These are phyloP conservation scores for Protosalanx chinensis DNA, from an alignment of 2,797 vertebrate species.

Conservation along the genomic window DNA sequence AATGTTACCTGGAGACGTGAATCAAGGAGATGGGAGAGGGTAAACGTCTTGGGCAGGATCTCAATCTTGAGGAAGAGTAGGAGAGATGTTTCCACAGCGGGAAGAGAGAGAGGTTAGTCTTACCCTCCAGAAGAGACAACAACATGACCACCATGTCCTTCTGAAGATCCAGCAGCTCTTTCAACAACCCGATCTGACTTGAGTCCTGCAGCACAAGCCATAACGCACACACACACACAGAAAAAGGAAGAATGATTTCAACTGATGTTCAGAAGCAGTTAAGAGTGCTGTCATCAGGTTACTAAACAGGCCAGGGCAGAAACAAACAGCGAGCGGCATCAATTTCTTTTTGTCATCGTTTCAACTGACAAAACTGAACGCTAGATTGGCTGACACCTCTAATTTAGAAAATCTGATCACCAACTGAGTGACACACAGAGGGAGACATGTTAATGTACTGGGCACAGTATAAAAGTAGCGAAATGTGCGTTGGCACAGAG, in stretches of 20 bases:
- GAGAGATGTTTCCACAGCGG: neutral
- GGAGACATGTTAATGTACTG: neutral
- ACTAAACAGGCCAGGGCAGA: neutral
- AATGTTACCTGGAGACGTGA: constrained; percentile 79
- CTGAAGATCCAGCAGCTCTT: constrained; percentile 91
- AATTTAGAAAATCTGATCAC: neutral
- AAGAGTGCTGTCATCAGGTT: neutral
- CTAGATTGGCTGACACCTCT: neutral
- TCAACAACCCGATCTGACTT: constrained; percentile 90
- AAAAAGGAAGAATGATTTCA: constrained; percentile 20
- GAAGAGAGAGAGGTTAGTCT: constrained; percentile 9
- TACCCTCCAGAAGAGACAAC: constrained; percentile 90
- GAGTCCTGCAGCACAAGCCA: constrained; percentile 77
- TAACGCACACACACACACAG: constrained; percentile 21
- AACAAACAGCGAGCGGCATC: neutral
- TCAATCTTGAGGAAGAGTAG: neutral
- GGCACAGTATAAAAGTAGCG: neutral
- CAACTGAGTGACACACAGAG: neutral
- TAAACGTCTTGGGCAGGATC: neutral
- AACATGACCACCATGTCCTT: constrained; percentile 99
- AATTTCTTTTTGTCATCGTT: neutral
- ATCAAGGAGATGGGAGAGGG: neutral
- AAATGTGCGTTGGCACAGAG: neutral
- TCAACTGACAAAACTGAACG: neutral
- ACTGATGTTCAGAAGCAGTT: neutral